Base-by-base conservation (phyloP, 2,797 vertebrate genomes). In the Oceanodroma leucorhoa region DNA sequence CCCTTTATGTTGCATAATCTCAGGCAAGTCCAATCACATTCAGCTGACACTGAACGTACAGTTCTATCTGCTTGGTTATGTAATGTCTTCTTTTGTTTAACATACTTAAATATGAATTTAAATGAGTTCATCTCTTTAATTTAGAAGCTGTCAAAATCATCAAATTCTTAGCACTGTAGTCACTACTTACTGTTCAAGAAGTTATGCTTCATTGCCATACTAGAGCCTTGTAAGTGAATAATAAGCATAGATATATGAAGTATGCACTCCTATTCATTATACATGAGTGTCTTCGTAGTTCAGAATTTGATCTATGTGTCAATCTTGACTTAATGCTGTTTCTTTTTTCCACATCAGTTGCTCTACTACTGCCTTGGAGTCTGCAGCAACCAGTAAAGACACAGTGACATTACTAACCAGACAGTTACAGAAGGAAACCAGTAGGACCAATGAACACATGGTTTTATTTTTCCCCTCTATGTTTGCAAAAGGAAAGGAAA, bases 51-150 rank as follows among this genome's bases (percentile, higher is more conserved):
- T 92, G 96, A 96, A 96, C 55, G 3, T 92, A 95, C 91, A 96
- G 90, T 93, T 94, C 95, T 94, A 95, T 75, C 93, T 93, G 71
- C 83, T 70, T 75, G 65, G 92, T 97, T 97, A 96, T 92, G 58
- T 96, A 96, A 97, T 75, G 86, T 83, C 90, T 90, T 95, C 94
- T 96, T 96, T 97, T 97, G 94, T 96, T 97, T 95, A 96, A 97
- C 40, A 76, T 92, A 93, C 83, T 92, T 93, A 96, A 95, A 83
- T 89, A 87, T 48, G 83, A 93, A 96, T 95, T 88, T 90, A 89
- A 89, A 96, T 90, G 70, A 91, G 79, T 91, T 95, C 94, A 95
- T 48, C 62, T 38, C 30, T 83, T 90, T 91, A 96, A 96, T 92
- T 97, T 95, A 95, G 92, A 93, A 96, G 73, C 91, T 95, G 95